These are phyloP conservation scores for Pangasianodon gigas DNA, from an alignment of 2,113 vertebrate genomes.

Conservation along the genomic window DNA sequence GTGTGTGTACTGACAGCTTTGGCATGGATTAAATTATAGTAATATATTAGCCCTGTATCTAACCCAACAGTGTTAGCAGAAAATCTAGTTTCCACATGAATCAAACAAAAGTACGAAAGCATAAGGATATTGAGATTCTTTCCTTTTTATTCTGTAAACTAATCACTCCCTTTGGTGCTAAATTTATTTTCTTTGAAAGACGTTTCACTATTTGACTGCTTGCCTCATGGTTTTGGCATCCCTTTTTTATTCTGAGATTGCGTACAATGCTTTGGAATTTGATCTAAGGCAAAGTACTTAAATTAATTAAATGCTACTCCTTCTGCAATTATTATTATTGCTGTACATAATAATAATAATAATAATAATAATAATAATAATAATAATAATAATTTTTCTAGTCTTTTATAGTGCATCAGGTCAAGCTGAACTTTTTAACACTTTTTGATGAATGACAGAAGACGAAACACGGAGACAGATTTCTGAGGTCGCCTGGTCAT, in stretches of 20 bases:
- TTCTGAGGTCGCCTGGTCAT: conserved; percentile 27
- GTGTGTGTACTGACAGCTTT: background rate
- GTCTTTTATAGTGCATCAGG: background rate
- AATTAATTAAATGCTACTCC: background rate
- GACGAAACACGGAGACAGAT: conserved; percentile 10
- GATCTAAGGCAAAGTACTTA: background rate
- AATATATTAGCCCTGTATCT: background rate
- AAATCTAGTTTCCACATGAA: conserved; percentile 17
- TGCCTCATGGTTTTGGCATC: background rate
- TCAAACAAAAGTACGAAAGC: background rate
- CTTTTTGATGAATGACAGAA: conserved; percentile 28
- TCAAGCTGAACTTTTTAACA: conserved; percentile 1
- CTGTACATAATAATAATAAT: background rate
- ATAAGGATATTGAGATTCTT: background rate
- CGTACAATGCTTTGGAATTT: background rate
- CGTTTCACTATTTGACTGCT: background rate
- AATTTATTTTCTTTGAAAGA: background rate
- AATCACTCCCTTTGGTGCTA: background rate
- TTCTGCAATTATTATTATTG: background rate
- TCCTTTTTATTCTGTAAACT: background rate
- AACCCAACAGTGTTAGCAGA: conserved; percentile 5
- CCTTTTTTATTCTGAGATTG: background rate
- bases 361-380: background rate
- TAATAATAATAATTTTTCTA: background rate
- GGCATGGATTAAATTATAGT: conserved; percentile 23